Evolutionary conservation across 2,113 vertebrate genomes (phyloP).

Genomic region (Ptilonorhynchus violaceus): DNA sequence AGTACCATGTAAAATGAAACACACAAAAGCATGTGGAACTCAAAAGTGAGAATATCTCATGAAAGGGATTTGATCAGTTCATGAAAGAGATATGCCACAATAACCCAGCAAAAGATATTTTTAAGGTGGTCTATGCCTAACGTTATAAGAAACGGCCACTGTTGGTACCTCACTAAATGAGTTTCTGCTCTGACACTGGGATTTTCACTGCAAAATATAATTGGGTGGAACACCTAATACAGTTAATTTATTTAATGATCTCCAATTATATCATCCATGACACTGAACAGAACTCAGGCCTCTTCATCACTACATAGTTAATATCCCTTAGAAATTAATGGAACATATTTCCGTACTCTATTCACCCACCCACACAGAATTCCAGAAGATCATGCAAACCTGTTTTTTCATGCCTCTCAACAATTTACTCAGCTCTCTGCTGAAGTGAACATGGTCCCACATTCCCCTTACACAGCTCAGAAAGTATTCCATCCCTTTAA

Average conservation of each 20-base stretch:
- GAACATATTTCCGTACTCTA: not conserved
- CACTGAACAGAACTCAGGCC: not conserved
- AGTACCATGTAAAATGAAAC: not conserved
- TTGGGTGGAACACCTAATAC: not conserved
- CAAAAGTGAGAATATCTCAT: not conserved
- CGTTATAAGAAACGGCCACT: not conserved
- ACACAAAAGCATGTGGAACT: not conserved
- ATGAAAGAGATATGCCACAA: not conserved
- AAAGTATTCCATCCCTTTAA: not conserved
- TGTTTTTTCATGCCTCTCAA: not conserved
- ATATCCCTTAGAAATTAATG: not conserved
- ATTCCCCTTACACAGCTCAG: not conserved
- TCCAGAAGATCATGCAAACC: not conserved
- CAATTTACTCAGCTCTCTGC: not conserved
- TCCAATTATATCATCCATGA: not conserved
- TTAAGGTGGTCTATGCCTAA: not conserved
- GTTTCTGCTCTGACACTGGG: not conserved
- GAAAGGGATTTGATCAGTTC: not conserved
- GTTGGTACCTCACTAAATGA: not conserved
- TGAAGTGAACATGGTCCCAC: not conserved
- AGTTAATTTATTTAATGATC: not conserved
- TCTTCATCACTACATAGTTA: not conserved
- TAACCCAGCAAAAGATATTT: not conserved
- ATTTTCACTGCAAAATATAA: not conserved
- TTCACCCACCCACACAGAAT: not conserved